These are phyloP conservation scores for Melanostoma scalare DNA, from an alignment of 2,888 invertebrate species.

Conservation along the genomic window DNA sequence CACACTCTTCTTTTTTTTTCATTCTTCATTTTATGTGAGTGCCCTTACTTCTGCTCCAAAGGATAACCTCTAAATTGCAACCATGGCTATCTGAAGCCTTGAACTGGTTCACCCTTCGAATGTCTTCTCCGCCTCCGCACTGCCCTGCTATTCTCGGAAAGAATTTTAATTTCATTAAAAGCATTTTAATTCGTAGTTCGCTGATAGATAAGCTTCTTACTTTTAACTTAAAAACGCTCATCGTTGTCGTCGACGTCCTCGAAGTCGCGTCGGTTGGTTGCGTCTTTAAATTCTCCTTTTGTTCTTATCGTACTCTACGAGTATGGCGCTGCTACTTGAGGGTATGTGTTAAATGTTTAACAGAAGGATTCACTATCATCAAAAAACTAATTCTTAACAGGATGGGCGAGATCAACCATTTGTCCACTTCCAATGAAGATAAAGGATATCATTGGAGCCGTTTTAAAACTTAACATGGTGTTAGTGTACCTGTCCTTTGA, in stretches of 20 bases:
- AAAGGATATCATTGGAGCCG: slow-evolving; percentile 49
- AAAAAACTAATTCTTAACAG: slow-evolving; percentile 31
- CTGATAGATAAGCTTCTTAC: slow-evolving; percentile 72
- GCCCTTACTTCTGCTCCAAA: slow-evolving; percentile 51
- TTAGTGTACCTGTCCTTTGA: neutral
- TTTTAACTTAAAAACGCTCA: slow-evolving; percentile 70
- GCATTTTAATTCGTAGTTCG: slow-evolving; percentile 70
- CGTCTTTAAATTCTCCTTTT: slow-evolving; percentile 16
- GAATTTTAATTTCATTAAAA: slow-evolving; percentile 73
- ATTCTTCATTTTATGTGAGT: slow-evolving; percentile 49
- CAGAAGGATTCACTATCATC: slow-evolving; percentile 29
- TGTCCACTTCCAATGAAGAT: slow-evolving; percentile 58
- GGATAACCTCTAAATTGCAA: slow-evolving; percentile 70
- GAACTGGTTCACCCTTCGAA: slow-evolving; percentile 35
- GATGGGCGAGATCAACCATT: slow-evolving; percentile 63
- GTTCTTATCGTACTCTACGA: slow-evolving; percentile 1
- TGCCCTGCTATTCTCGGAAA: slow-evolving; percentile 31
- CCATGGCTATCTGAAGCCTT: slow-evolving; percentile 59
- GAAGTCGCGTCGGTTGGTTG: slow-evolving; percentile 7
- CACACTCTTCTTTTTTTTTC: slow-evolving; percentile 21
- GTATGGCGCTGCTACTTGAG: neutral
- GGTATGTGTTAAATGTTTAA: slow-evolving; percentile 43
- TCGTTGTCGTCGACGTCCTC: slow-evolving; percentile 20
- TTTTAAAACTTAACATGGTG: slow-evolving; percentile 42
- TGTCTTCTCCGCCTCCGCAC: neutral